Conservation (phyloP, 1,140 invertebrate species). For the Coptotermes formosanus region DNA sequence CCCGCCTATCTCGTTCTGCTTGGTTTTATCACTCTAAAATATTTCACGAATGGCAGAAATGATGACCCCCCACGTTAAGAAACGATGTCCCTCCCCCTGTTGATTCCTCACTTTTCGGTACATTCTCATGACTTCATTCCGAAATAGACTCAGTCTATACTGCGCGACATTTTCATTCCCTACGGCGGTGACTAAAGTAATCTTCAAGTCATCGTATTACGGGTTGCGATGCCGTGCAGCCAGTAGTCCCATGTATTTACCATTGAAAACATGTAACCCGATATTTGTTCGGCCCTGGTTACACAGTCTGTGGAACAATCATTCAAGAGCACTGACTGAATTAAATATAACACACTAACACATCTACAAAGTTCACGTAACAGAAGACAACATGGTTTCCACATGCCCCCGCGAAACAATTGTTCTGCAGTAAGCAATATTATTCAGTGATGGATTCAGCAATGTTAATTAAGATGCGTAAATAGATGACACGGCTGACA, state of each 20-base stretch:
- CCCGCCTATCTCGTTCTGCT: too few species aligned
- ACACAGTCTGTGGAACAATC: not conserved
- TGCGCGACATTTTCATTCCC: too few species aligned
- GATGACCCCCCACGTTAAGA: too few species aligned
- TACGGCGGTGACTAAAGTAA: too few species aligned
- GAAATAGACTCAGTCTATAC: too few species aligned
- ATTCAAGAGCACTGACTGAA: not conserved
- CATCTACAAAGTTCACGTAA: not conserved
- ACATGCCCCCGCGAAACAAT: not conserved
- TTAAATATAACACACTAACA: not conserved
- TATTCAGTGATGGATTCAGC: slow-evolving; percentile 7
- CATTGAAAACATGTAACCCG: not conserved
- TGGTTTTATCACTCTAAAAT: too few species aligned
- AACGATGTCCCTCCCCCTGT: too few species aligned
- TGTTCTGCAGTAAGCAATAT: not conserved
- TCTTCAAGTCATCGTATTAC: too few species aligned
- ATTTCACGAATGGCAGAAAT: too few species aligned
- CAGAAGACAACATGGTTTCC: not conserved
- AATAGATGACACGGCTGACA: not conserved
- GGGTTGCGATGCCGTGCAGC: too few species aligned
- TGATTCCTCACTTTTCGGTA: too few species aligned
- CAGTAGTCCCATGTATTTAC: not conserved
- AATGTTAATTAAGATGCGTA: slow-evolving; percentile 17
- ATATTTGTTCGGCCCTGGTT: not conserved
- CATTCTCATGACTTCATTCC: too few species aligned